Conservation (phyloP, 2,888 invertebrate genomes). For the Euzophera pinguis region DNA sequence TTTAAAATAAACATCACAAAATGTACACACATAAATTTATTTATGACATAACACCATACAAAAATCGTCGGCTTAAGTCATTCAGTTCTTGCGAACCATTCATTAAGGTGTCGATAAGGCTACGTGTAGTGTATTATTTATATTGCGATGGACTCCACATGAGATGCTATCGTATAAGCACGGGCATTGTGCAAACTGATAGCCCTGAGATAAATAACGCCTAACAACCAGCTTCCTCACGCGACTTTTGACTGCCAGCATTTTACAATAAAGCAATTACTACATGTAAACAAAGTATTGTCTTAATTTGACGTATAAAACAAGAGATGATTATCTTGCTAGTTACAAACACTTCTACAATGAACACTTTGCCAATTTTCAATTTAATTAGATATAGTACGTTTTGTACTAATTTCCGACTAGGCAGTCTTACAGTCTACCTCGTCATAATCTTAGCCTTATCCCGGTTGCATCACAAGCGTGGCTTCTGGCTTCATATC, state of each 20-base stretch:
- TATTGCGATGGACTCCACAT: slow-evolving; percentile 2
- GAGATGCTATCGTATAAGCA: slow-evolving; percentile 6
- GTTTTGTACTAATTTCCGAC: neutral
- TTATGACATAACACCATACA: neutral
- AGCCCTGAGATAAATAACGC: slow-evolving; percentile 62
- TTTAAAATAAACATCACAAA: too few species aligned
- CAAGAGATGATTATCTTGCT: slow-evolving; percentile 35
- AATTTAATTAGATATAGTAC: neutral
- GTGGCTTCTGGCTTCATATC: too few species aligned
- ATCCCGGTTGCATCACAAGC: too few species aligned
- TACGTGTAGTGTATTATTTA: neutral
- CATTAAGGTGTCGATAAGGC: neutral
- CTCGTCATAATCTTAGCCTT: too few species aligned
- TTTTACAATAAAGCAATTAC: slow-evolving; percentile 10
- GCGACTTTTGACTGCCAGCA: slow-evolving; percentile 45
- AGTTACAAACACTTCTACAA: slow-evolving; percentile 37
- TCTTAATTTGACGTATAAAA: slow-evolving; percentile 13
- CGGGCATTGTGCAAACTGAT: slow-evolving; percentile 55
- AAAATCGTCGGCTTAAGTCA: neutral
- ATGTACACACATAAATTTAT: too few species aligned
- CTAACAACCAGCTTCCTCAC: slow-evolving; percentile 65
- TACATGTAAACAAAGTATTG: slow-evolving; percentile 8
- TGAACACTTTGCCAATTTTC: slow-evolving; percentile 20
- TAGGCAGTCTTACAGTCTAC: too few species aligned
- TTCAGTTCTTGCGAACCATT: neutral